A percentile compares a stretch with the other conserved stretches of the same genome.
phyloP scores from a whole-genome alignment of 2,797 vertebrate genomes.

The Pelochelys cantorii region DNA sequence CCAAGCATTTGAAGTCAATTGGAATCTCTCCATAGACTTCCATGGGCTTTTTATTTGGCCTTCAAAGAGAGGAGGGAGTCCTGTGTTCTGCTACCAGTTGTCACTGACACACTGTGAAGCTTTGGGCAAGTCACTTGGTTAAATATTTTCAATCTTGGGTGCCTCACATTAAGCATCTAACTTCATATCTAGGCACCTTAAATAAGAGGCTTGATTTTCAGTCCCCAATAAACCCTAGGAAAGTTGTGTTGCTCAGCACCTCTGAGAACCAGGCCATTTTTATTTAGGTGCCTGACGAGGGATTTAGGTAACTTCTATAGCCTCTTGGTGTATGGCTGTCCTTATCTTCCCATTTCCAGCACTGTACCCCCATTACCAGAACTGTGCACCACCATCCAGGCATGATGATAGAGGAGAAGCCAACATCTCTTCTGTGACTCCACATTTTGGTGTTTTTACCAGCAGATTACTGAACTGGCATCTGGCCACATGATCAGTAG shows the following conservation, averaged over 20 bases:
- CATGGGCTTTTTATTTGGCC: accelerated
- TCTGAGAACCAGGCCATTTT: background rate
- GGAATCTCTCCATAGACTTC: background rate
- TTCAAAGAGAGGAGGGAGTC: background rate
- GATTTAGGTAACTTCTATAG: accelerated
- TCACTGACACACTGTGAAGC: background rate
- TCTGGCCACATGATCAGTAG: background rate
- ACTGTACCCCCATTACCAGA: background rate
- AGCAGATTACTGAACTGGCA: background rate
- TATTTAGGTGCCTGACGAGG: background rate
- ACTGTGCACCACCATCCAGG: background rate
- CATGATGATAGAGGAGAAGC: accelerated
- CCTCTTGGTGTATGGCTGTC: background rate
- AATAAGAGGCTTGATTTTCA: background rate
- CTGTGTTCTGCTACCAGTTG: background rate
- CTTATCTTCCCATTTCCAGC: accelerated
- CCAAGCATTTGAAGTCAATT: background rate
- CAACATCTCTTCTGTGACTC: background rate
- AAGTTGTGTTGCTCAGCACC: background rate
- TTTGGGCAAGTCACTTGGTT: background rate
- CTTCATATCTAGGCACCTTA: background rate
- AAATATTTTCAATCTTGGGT: background rate
- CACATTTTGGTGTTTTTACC: background rate
- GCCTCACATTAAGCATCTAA: background rate
- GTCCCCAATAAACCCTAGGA: background rate